These are phyloP conservation scores for Malurus leucopterus DNA, from an alignment of 2,797 vertebrate genomes.

Conservation along the genomic window DNA sequence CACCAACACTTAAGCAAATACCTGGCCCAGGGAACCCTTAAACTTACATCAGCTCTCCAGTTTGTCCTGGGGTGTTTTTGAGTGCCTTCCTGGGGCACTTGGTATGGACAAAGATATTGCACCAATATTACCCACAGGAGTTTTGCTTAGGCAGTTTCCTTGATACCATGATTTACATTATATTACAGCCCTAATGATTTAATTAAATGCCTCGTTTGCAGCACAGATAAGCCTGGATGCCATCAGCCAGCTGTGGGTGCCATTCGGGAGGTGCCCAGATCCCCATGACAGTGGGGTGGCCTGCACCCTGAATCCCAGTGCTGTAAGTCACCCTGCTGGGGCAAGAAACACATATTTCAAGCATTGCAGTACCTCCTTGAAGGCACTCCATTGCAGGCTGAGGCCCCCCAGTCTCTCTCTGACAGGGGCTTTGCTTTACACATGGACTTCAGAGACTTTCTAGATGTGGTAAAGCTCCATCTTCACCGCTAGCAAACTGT, in stretches of 20 bases:
- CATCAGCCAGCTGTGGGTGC: fast-evolving
- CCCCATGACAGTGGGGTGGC: fast-evolving
- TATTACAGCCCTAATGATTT: background rate
- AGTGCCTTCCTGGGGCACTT: background rate
- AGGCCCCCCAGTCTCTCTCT: background rate
- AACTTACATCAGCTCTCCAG: background rate
- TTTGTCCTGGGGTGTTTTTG: background rate
- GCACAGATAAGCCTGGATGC: background rate
- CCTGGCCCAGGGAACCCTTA: background rate
- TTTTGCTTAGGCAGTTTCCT: background rate
- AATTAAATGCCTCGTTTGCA: background rate
- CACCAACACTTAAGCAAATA: background rate
- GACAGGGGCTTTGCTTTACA: fast-evolving
- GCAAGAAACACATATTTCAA: background rate
- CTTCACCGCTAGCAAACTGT: background rate
- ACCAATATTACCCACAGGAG: background rate
- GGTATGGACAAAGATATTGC: background rate
- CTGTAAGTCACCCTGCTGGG: fast-evolving
- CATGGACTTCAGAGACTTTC: background rate
- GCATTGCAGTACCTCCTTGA: background rate
- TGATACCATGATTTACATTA: background rate
- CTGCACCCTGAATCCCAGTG: too few species aligned
- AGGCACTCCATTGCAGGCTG: background rate
- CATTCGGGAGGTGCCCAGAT: fast-evolving
- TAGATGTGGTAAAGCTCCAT: background rate